Evolutionary conservation across 2,888 invertebrate species (phyloP), one percentile per base, ranked within the genome.

Genomic region (Hesperia comma): DNA sequence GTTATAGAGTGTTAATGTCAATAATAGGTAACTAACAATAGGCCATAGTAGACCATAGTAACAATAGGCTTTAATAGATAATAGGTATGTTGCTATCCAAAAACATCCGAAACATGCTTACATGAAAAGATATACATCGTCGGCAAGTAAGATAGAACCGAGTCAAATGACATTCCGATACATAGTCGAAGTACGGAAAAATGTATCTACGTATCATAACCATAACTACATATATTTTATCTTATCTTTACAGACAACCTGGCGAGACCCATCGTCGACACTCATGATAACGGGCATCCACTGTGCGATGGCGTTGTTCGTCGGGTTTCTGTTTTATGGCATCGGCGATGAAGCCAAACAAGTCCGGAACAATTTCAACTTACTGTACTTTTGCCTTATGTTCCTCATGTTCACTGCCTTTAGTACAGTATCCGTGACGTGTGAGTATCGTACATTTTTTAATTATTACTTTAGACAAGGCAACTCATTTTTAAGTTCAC

Each of bases 381-480:
- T 96, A 81, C 93, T 98, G 37, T 98, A 98, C 92, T 99, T 98
- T 90, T 96, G 96, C 70, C 94, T 98, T 61, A 96, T 99, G 95
- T 99, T 99, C 86, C 94, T 98, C 62, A 98, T 98, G 96, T 98
- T 97, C 84, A 98, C 97, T 6, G 97, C 99, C 0, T 97, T 98
- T 85, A 98, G 97, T 89, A 95, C 98, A 14, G 96, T 98, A 67
- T 95, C 97, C 55, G 95, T 98, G 33, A 96, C 96, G 72, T 98
- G 99, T 99, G 94, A 97, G 97, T 95, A 70, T 60, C 0, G 1
- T 37, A 2, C 1, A 14, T 17, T 5, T 46, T 6, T 46, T 46
- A 46, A 15, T 10, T 10, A 1, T 43, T 2, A 46, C 7, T 5
- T 17, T 6, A 46, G 32, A 10, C 37, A 37, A 4, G 26, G 26